Evolutionary conservation across 2,113 vertebrate genomes (phyloP).

Genomic region (Sorex araneus): DNA sequence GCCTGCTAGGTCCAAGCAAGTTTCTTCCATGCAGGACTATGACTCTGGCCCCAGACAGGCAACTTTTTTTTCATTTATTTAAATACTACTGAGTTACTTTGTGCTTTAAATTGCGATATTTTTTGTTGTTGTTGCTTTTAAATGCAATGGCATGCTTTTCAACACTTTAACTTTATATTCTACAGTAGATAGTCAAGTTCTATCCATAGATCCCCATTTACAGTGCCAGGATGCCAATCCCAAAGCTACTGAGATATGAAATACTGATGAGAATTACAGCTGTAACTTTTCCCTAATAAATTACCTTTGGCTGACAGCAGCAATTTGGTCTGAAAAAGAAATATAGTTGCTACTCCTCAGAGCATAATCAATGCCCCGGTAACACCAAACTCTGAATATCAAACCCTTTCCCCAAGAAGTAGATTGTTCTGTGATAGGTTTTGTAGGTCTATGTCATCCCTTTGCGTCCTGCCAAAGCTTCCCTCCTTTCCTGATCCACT

Average conservation of each 20-base stretch:
- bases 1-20: no score
- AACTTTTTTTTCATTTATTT: no score
- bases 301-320: neutral
- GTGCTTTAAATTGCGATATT: neutral
- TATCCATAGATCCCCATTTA: neutral
- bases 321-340: neutral
- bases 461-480: neutral
- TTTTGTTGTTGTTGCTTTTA: no score
- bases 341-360: neutral
- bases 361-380: no score
- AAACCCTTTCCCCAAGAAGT: neutral
- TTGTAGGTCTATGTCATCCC: neutral
- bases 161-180: neutral
- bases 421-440: neutral
- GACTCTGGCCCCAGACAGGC: no score
- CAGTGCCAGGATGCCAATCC: neutral
- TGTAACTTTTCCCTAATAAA: neutral
- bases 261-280: neutral
- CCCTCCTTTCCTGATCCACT: neutral
- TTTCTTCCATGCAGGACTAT: no score
- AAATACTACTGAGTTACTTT: neutral
- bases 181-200: neutral
- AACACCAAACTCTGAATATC: neutral
- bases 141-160: neutral
- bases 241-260: neutral